phyloP scores from a whole-genome alignment of 37 sponge, comb jelly and placozoan genomes.

The Chondrilla cf. caribensis region DNA sequence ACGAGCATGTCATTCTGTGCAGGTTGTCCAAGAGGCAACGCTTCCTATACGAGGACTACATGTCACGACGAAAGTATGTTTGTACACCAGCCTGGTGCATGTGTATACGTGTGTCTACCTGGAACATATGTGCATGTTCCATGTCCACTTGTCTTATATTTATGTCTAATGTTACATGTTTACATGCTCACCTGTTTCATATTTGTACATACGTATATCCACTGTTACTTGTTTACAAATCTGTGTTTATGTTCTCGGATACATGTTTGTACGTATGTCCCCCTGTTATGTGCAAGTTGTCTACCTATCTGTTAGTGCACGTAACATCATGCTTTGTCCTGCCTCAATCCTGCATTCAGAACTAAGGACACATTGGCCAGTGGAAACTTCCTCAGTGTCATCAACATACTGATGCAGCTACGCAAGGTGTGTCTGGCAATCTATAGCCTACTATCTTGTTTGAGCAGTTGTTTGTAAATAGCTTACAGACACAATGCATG shows the following conservation, averaged over 20 bases:
- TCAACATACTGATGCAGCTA: conserved; percentile 98
- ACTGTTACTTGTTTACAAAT: background rate
- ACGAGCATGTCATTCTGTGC: conserved; percentile 89
- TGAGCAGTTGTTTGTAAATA: no score
- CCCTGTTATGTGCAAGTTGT: no score
- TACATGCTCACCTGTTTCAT: background rate
- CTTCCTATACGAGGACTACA: conserved; percentile 96
- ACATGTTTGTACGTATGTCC: background rate
- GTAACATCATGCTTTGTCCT: background rate
- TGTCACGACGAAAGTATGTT: conserved; percentile 81
- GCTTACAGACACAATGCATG: no score
- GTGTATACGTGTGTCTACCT: background rate
- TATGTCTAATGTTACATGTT: background rate
- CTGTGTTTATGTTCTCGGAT: background rate
- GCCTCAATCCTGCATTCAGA: no score
- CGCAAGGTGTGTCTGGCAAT: conserved; percentile 90
- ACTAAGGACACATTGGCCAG: conserved; percentile 77
- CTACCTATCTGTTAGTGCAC: no score
- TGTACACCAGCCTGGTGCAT: background rate
- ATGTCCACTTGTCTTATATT: background rate
- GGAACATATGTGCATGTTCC: background rate
- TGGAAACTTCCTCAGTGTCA: conserved; percentile 95
- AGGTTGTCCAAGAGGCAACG: conserved; percentile 93
- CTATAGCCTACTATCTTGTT: no score
- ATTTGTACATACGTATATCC: no score